Base-by-base conservation (phyloP, 2,888 invertebrate genomes). In the Arctia plantaginis region DNA sequence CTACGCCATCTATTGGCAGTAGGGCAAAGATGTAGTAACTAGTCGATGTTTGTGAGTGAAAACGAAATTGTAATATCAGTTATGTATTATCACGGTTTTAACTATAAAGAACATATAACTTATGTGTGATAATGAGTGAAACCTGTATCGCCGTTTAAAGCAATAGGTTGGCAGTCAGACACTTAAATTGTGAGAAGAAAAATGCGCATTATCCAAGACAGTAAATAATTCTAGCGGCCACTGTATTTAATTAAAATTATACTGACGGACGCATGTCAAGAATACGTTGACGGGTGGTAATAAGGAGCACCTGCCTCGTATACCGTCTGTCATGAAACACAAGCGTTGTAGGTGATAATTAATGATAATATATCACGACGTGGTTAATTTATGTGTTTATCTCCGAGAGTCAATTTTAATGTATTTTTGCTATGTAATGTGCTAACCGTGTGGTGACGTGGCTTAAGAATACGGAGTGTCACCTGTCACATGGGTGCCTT, bases 1-100 rank as follows among this genome's bases (percentile, higher is more conserved):
- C 69, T 87, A 66, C 82, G 86, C 86, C 87, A 87, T 87, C 88
- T 88, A 73, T 79, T 69, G 66, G 18, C 18, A 41, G 10, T 27
- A 59, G 59, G 27, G 10, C 13, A 15, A 27, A 51, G 13, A 59
- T 59, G 27, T 27, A 0, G 15, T 0, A 3, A 13, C 12, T n/a
- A 0, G 12, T n/a, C 55, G 23, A 55, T 55, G n/a, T 55, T 12
- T 55, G 13, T 10, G 55, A 51, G 51, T 1, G n/a, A 55, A 47
- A 59, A 13, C 59, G 3, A 55, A 20, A 44, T 47, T 51, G 8
- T 23, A 10, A 23, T 10, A 23, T 23, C 8, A 0, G 18, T 51
- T 51, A 20, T 20, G 20, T 51, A 6, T 20, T 8, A 20, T 20
- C 20, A 20, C 23, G 20, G 20, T 51, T 51, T 23, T 20, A 23